Evolutionary conservation across 1,140 invertebrate species (phyloP), one percentile per base, ranked within the genome.

Genomic region (Lethrus apterus): DNA sequence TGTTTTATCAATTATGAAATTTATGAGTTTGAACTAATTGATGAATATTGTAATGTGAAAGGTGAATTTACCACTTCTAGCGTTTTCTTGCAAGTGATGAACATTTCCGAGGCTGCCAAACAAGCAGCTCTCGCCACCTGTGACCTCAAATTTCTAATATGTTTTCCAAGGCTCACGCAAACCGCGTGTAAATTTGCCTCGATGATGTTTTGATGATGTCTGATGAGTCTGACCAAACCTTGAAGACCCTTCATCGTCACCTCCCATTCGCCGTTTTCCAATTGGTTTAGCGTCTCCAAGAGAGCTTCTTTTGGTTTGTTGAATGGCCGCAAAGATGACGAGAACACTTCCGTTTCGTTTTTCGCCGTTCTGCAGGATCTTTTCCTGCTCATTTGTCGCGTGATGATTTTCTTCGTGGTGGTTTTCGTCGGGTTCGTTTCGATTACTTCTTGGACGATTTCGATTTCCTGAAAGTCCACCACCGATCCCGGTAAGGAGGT

Each of bases 121-220:
- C 93, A 93, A 4, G 91, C 88, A 9, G 83, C 77, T 49, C 92
- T 73, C 0, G 90, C 81, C 0, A 97, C 93, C 66, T 93, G 89
- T 0, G 93, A 95, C 4, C 93, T 73, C 15, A 96, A 70, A 68
- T 92, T 95, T 34, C 78, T 81, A 13, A 93, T 80, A 52, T 95
- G 89, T 36, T 77, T 75, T 0, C 85, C 77, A 1, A 93, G 61
- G 20, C 79, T 70, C 19, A 89, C 70, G 21, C 81, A 80, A 15
- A 88, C 73, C 42, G 72, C 77, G 68, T 75, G 78, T 49, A 77
- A 70, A 55, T 77, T 77, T 11, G 61, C 57, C 38, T 69, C 68
- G 1, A 86, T 46, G 7, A 75, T 59, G 30, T 89, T 82, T 0
- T 80, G 72, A 57, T 89, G 79, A 56, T 86, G 79, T 44, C 75